These are phyloP conservation scores for Calliopsis andreniformis DNA, from an alignment of 1,140 invertebrate species.

Conservation along the genomic window DNA sequence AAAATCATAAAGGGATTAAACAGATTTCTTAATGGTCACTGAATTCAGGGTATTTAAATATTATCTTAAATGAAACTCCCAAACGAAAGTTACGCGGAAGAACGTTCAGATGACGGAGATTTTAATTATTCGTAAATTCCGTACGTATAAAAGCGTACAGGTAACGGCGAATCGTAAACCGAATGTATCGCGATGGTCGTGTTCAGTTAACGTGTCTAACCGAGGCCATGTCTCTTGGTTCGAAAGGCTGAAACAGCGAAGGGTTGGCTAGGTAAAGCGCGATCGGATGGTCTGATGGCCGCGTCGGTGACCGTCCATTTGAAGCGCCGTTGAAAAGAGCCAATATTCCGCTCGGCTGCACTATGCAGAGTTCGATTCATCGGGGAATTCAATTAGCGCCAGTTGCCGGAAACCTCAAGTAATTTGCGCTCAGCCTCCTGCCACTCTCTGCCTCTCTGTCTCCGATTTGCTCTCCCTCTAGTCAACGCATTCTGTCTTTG, in stretches of 20 bases:
- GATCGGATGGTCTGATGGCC: slow-evolving; percentile 29
- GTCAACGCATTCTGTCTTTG: slow-evolving; percentile 11
- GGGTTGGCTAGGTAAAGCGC: slow-evolving; percentile 26
- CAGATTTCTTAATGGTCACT: too few relatives aligned
- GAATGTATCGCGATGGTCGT: not conserved
- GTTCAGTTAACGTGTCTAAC: slow-evolving; percentile 1
- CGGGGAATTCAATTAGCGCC: slow-evolving; percentile 79
- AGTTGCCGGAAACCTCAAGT: slow-evolving; percentile 79
- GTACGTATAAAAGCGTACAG: not conserved
- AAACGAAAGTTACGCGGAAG: too few relatives aligned
- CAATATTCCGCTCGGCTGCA: slow-evolving; percentile 74
- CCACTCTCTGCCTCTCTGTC: not conserved
- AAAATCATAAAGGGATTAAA: too few relatives aligned
- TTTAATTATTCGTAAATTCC: not conserved
- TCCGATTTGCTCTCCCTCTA: not conserved
- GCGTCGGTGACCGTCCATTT: slow-evolving; percentile 56
- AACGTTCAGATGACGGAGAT: not conserved
- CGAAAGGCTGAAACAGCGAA: slow-evolving; percentile 11
- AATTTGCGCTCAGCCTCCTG: slow-evolving; percentile 72
- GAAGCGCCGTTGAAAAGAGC: slow-evolving; percentile 73
- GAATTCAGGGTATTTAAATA: too few relatives aligned
- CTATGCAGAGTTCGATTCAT: slow-evolving; percentile 76
- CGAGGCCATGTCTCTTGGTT: not conserved
- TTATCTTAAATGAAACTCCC: too few relatives aligned
- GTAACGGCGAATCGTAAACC: not conserved